phyloP scores from a whole-genome alignment of 2,797 vertebrate species.

The Gallinago nigripennis region DNA sequence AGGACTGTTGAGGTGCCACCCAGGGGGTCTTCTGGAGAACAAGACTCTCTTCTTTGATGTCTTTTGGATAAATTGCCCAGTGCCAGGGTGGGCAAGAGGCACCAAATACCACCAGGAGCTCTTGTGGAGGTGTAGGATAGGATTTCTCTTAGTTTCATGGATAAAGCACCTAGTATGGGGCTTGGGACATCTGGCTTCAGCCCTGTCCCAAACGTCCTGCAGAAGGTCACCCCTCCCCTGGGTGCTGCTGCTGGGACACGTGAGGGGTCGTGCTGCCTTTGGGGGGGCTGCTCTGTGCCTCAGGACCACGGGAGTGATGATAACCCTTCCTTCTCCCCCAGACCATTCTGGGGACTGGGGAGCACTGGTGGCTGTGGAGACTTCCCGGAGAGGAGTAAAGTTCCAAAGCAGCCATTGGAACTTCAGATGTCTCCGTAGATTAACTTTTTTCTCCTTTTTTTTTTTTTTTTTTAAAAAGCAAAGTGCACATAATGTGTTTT shows the following conservation, averaged over 20 bases:
- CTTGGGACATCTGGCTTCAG: neutral
- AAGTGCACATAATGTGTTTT: fast-evolving
- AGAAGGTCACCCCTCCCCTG: neutral
- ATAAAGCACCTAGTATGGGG: neutral
- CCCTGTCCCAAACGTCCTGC: neutral
- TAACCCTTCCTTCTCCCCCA: neutral
- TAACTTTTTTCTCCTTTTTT: fast-evolving
- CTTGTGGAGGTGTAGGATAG: neutral
- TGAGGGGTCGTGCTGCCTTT: fast-evolving
- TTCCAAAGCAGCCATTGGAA: neutral
- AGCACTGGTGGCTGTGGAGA: fast-evolving
- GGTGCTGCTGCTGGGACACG: fast-evolving
- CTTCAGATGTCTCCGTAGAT: fast-evolving
- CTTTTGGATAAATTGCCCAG: neutral
- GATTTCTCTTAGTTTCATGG: neutral
- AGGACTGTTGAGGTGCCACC: too few species aligned
- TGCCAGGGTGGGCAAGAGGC: neutral
- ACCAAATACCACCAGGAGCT: fast-evolving
- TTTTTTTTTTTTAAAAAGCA: neutral
- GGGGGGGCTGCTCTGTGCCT: neutral
- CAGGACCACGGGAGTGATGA: fast-evolving
- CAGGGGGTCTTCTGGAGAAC: neutral
- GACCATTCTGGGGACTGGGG: fast-evolving
- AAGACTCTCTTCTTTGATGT: neutral
- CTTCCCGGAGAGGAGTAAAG: neutral